Conservation (phyloP, 2,797 vertebrate genomes). For the Acomys russatus region DNA sequence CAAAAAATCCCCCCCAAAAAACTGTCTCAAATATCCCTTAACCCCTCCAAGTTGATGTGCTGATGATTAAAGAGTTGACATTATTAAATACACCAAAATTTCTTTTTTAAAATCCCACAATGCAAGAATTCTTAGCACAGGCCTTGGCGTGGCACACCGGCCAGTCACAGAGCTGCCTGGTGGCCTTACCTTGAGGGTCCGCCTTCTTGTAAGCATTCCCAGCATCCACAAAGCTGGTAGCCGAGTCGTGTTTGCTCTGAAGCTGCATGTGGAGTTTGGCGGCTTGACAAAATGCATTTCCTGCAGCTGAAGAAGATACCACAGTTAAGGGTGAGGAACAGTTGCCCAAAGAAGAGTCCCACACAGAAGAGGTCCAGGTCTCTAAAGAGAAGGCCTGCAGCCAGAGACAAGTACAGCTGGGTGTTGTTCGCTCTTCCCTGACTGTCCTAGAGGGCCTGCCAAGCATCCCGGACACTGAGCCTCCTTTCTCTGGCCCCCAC, state of each 20-base stretch:
- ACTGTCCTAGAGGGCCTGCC: not conserved
- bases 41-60: not conserved
- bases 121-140: slow-evolving; percentile 26
- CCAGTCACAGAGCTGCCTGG: not conserved
- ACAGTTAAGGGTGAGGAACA: not conserved
- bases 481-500: not conserved
- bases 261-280: slow-evolving; percentile 98
- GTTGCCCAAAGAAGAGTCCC: not conserved
- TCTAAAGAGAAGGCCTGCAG: slow-evolving; percentile 9
- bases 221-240: slow-evolving; percentile 98
- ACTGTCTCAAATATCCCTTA: not conserved
- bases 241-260: slow-evolving; percentile 98
- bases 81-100: not conserved
- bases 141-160: not conserved
- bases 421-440: not conserved
- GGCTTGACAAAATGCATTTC: slow-evolving; percentile 97
- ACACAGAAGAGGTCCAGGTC: not conserved
- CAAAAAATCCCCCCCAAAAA: too few species aligned
- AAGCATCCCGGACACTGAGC: not conserved
- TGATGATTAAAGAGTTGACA: slow-evolving; percentile 48
- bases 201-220: slow-evolving; percentile 99
- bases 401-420: not conserved
- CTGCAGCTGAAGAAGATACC: slow-evolving; percentile 91
- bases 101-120: not conserved
- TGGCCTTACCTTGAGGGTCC: slow-evolving; percentile 96